Evolutionary conservation across 2,888 invertebrate species (phyloP).

Genomic region (Mycalesis mineus): DNA sequence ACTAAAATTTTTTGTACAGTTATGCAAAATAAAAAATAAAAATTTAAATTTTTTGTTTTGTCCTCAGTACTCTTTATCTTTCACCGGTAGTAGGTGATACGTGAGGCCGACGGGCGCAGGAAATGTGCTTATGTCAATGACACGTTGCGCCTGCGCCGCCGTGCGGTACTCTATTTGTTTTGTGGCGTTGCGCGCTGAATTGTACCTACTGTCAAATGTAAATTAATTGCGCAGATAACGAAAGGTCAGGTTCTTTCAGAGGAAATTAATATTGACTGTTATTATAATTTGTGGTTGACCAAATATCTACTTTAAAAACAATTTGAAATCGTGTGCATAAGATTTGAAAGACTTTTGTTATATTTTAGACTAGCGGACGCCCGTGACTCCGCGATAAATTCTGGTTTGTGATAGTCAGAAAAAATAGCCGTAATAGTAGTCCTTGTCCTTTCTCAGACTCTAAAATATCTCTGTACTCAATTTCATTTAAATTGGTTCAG

Average conservation of each 20-base stretch:
- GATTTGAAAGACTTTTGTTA: too few species aligned
- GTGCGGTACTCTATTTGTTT: slow-evolving; percentile 15
- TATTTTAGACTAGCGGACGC: too few species aligned
- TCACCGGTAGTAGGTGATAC: slow-evolving; percentile 44
- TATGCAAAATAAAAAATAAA: too few species aligned
- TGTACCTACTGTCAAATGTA: background rate
- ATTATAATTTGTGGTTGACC: background rate
- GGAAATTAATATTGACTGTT: background rate
- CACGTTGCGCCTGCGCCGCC: slow-evolving; percentile 15
- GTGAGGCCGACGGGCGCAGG: slow-evolving; percentile 41
- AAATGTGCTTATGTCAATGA: slow-evolving; percentile 36
- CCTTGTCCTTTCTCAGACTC: too few species aligned
- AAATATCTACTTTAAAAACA: too few species aligned
- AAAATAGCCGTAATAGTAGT: too few species aligned
- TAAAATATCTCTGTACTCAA: too few species aligned
- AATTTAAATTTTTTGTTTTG: slow-evolving; percentile 33
- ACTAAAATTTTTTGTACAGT: too few species aligned
- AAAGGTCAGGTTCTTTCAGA: background rate
- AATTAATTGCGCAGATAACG: background rate
- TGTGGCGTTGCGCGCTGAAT: background rate
- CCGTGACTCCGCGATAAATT: too few species aligned
- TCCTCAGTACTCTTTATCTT: slow-evolving; percentile 47
- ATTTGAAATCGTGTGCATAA: too few species aligned
- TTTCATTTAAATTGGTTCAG: too few species aligned
- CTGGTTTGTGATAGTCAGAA: too few species aligned